Base-by-base conservation (phyloP, 2,888 invertebrate genomes). In the Margaritifera margaritifera region DNA sequence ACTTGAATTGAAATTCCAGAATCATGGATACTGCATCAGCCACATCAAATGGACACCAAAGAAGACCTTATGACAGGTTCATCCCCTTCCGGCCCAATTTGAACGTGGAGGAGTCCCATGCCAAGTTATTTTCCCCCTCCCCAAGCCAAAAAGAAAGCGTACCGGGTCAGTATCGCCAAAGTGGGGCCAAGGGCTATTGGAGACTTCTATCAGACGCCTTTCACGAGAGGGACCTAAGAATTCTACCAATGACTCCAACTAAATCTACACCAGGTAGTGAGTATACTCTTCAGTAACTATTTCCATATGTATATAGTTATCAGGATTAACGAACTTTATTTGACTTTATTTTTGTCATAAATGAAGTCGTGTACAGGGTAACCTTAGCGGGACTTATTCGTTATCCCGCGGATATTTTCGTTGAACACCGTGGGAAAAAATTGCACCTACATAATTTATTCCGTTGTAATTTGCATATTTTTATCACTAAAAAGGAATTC, bases 21-120 rank as follows among this genome's bases (percentile, higher is more conserved):
- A 42, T 42, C 42, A 42, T 42, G 42, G 42, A 42, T 2, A 42
- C 42, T 42, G 42, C 42, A 11, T 42, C 42, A 42, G 42, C 42
- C 11, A 11, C 42, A 42, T 42, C 42, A 42, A n/a, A 25, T 60
- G 60, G 58, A 60, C 25, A 60, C 53, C 61, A 52, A 19, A 65
- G 61, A 31, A 66, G 54, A 22, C 71, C 71, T 6, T 75, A 71
- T 64, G 83, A 83, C 58, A 75, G 83, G 53, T 83, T 81, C 62
- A 83, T 83, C 50, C 83, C 83, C 0, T 80, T 70, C 50, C 72
- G 83, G 27, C 83, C 80, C 15, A 68, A 77, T 56, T 65, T 81
- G 54, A 73, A 83, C 66, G 76, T 78, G 0, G 78, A 83, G 20
- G 68, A 68, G 27, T 75, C 83, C 6, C 75, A 83, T 66, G 73